Conservation (phyloP, 1,140 invertebrate genomes). For the Neomicropteryx cornuta region DNA sequence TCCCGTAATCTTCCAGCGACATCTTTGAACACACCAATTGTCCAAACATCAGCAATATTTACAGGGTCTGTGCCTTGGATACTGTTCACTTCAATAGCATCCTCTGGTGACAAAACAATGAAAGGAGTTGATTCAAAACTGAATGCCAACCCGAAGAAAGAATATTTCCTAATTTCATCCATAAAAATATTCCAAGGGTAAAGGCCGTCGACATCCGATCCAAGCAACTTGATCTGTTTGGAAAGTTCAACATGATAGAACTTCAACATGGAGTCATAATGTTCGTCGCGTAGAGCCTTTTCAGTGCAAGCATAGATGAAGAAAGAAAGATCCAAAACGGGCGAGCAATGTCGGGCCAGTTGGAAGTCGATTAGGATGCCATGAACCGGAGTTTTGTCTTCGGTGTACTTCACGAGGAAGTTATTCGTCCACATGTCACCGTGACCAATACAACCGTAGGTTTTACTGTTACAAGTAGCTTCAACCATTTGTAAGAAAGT, state of each 20-base stretch:
- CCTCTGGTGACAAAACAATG: constrained; percentile 45
- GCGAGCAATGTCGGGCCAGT: constrained; percentile 36
- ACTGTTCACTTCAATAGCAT: constrained; percentile 50
- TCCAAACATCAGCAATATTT: constrained; percentile 42
- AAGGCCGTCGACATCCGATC: constrained; percentile 44
- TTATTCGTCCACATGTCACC: constrained; percentile 54
- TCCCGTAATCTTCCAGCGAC: constrained; percentile 41
- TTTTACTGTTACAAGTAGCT: constrained; percentile 7
- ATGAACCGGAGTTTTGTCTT: constrained; percentile 21
- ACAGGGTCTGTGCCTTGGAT: too few species aligned
- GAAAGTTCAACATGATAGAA: constrained; percentile 46
- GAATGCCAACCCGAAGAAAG: constrained; percentile 46
- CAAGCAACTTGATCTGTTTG: constrained; percentile 40
- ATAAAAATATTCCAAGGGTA: constrained; percentile 41
- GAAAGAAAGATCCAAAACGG: constrained; percentile 43
- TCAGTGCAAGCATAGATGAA: constrained; percentile 51
- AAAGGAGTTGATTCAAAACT: constrained; percentile 51
- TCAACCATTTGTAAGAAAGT: constrained; percentile 5
- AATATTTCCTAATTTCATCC: constrained; percentile 47
- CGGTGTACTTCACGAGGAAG: constrained; percentile 34
- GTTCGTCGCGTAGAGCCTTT: constrained; percentile 38
- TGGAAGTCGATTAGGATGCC: constrained; percentile 50
- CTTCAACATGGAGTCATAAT: constrained; percentile 45
- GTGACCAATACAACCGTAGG: constrained; percentile 39
- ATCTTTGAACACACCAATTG: constrained; percentile 36